Evolutionary conservation across 2,113 vertebrate species (phyloP).

Genomic region (Lophochroa leadbeateri): DNA sequence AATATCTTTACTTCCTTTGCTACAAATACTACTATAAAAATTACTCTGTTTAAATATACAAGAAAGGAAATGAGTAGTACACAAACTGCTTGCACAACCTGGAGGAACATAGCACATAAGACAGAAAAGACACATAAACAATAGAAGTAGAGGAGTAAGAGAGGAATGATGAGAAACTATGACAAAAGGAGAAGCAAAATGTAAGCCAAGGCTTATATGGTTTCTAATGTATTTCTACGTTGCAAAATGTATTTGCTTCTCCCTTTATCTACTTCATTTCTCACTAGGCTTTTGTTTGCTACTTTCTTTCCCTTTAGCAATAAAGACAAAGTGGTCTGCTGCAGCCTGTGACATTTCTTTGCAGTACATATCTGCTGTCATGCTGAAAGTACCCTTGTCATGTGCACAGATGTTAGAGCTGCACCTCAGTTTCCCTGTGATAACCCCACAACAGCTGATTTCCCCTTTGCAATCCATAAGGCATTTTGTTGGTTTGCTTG

Average conservation of each 20-base stretch:
- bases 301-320: background rate
- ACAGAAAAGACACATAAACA: background rate
- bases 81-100: background rate
- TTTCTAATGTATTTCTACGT: background rate
- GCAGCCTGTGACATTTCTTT: background rate
- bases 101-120: background rate
- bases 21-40: background rate
- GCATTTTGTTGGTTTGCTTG: background rate
- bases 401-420: background rate
- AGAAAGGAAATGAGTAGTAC: background rate
- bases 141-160: background rate
- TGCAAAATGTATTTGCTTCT: background rate
- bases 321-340: background rate
- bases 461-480: background rate
- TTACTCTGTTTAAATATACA: background rate
- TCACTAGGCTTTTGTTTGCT: background rate
- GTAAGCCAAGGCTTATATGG: background rate
- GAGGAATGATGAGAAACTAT: background rate
- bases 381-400: background rate
- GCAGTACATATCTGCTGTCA: fast-evolving
- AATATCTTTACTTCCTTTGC: background rate
- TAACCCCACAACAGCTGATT: background rate
- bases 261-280: background rate
- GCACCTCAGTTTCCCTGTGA: background rate
- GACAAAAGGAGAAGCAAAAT: slow-evolving; percentile 1